Evolutionary conservation across 2,888 invertebrate species (phyloP), one percentile per base, ranked within the genome.

Genomic region (Pseudococcus jackbeardsleyi): DNA sequence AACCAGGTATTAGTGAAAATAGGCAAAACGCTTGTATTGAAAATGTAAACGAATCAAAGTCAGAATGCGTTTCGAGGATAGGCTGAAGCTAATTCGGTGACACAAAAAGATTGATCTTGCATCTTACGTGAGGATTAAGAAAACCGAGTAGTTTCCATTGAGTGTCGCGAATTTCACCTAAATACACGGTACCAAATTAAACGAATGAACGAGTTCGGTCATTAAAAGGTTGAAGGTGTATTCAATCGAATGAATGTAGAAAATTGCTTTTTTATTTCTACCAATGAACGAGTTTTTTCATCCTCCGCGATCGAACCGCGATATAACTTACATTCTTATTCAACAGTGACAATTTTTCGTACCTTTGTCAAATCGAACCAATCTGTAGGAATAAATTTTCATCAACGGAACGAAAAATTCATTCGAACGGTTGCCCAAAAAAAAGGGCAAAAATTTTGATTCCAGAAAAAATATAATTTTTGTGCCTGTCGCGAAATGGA

Each of bases 101-200:
- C 46, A 77, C 39, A 46, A 82, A 46, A 82, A 82, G 79, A 82
- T 82, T 82, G 79, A 82, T 82, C 79, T 82, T 39, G 39, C 33
- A 33, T 72, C 72, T 33, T 19, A 50, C 9, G 42, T 50, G 7
- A 33, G 39, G 33, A 72, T 33, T 72, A 72, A 72, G 64, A 64
- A 64, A 64, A 64, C 7, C 19, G 5, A 17, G 72, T 33, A 72
- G 33, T 33, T 72, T 72, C 33, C 17, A 72, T 72, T 33, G 33
- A 72, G 72, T 33, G n/a, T 72, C 33, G 17, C 33, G 72, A 33
- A 72, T 72, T 72, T 33, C 33, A 72, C 19, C 33, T 33, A 72
- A 72, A 33, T 64, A 33, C 33, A 33, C 33, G 72, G 17, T 17
- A 33, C 17, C 6, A 39, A 72, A 72, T 72, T 72, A 72, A 72